A percentile compares a stretch with the other conserved stretches of the same genome.
These are phyloP conservation scores for Pantala flavescens DNA, from an alignment of 1,140 invertebrate genomes.

Conservation along the genomic window DNA sequence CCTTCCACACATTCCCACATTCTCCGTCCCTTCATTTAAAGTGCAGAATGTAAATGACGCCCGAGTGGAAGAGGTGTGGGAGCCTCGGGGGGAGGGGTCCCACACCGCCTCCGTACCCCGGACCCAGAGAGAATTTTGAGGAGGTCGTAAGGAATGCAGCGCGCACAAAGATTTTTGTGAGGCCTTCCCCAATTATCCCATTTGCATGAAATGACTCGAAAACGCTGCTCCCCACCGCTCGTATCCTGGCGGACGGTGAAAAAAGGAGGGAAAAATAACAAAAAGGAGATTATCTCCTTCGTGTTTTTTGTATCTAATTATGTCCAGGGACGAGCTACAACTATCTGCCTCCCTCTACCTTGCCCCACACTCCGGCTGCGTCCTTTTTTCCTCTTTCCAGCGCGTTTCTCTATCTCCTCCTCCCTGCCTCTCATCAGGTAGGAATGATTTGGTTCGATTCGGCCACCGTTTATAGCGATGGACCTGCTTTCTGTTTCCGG, in stretches of 20 bases:
- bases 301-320: slow-evolving; percentile 1
- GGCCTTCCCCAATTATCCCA: slow-evolving; percentile 3
- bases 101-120: no score
- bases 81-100: no score
- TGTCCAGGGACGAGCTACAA: neutral
- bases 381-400: neutral
- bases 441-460: no score
- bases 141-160: neutral
- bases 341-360: neutral
- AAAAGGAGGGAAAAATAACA: neutral
- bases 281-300: neutral
- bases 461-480: no score
- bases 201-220: slow-evolving; percentile 3
- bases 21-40: no score
- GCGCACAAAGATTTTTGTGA: neutral
- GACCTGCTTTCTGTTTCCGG: no score
- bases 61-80: no score
- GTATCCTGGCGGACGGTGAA: neutral
- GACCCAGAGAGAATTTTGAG: no score
- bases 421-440: no score
- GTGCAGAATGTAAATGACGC: no score
- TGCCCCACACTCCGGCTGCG: neutral
- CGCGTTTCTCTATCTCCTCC: neutral
- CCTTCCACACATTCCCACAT: no score
- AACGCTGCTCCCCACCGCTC: neutral